Percentiles rank a stretch among this genome's conserved stretches.
These are phyloP conservation scores for Chironex yamaguchii DNA, from an alignment of 30 jellyfish, hydroid and myxozoan species.

Conservation along the genomic window DNA sequence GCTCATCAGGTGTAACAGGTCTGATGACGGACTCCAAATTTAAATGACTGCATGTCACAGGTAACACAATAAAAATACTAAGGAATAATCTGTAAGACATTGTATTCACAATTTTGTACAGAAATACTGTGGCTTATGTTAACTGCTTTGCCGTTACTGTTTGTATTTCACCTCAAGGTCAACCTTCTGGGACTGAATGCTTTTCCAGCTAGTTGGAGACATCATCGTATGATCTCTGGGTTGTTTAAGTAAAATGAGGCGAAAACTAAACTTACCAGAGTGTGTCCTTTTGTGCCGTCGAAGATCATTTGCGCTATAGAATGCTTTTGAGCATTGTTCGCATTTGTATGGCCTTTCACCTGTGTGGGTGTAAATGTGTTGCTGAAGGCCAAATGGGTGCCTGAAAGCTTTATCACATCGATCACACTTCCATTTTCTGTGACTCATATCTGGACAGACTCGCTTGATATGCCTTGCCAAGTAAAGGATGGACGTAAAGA, in stretches of 20 bases:
- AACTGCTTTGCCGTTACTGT: too few species aligned
- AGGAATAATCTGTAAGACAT: too few species aligned
- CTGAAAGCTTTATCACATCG: constrained; percentile 94
- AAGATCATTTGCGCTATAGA: constrained; percentile 95
- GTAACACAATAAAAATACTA: too few species aligned
- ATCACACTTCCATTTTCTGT: constrained; percentile 94
- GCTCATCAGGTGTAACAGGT: too few species aligned
- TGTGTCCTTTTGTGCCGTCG: constrained; percentile 92
- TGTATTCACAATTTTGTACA: too few species aligned
- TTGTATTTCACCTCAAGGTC: too few species aligned
- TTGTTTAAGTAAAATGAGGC: not conserved
- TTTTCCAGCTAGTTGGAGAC: too few species aligned
- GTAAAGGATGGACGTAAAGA: constrained; percentile 82
- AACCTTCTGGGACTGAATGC: too few species aligned
- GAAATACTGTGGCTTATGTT: too few species aligned
- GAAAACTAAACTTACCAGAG: constrained; percentile 73
- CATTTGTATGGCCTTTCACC: constrained; percentile 98
- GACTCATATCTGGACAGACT: constrained; percentile 96
- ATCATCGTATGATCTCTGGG: too few species aligned
- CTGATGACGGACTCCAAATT: too few species aligned
- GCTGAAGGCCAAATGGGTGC: constrained; percentile 97
- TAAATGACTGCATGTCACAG: too few species aligned
- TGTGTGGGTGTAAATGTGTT: constrained; percentile 90
- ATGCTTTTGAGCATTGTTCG: constrained; percentile 95
- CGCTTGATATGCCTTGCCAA: constrained; percentile 96